Base-by-base conservation (phyloP, 2,888 invertebrate genomes). In the Aphodius sticticus region DNA sequence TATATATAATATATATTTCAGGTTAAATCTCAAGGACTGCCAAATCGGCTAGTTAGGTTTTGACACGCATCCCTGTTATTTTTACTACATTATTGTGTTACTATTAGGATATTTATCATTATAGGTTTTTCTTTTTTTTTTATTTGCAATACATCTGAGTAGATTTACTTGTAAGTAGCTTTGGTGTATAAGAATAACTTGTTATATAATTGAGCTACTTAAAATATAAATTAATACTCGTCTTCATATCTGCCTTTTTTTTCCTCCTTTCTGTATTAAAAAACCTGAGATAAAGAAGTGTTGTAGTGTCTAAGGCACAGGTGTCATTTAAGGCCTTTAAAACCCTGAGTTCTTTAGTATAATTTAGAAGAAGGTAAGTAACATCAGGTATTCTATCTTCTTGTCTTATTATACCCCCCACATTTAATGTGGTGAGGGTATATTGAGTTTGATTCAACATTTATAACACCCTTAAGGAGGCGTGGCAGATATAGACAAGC, bases 111-210 rank as follows among this genome's bases (percentile, higher is more conserved):
- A 53, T 53, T 53, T 53, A 53, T 53, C 53, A 53, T 26, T 26
- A 26, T 53, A 53, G 53, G 53, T 74, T 74, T 74, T 36, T 74
- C n/a, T 36, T 35, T 74, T 35, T 74, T 72, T 74, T 74, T 74
- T 74, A 35, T 74, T 74, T 74, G 74, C 74, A 74, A 74, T 74
- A 74, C 74, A 12, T 53, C 12, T 53, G 74, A 74, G 74, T 74
- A 74, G n/a, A 74, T 74, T 74, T 74, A 36, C n/a, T 69, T 81
- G 53, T 82, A 81, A 79, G 72, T 84, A 84, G 84, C 82, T 84
- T 84, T 83, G 83, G 83, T 84, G 82, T 81, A 84, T 82, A 83
- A 82, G 82, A 80, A 82, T 70, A 82, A 76, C 78, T 80, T 76
- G 77, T 79, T 71, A 26, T 71, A 71, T 16, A 16, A 26, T 26